Evolutionary conservation across 2,113 vertebrate species (phyloP), one percentile per base, ranked within the genome.

Genomic region (Dipodomys ordii): DNA sequence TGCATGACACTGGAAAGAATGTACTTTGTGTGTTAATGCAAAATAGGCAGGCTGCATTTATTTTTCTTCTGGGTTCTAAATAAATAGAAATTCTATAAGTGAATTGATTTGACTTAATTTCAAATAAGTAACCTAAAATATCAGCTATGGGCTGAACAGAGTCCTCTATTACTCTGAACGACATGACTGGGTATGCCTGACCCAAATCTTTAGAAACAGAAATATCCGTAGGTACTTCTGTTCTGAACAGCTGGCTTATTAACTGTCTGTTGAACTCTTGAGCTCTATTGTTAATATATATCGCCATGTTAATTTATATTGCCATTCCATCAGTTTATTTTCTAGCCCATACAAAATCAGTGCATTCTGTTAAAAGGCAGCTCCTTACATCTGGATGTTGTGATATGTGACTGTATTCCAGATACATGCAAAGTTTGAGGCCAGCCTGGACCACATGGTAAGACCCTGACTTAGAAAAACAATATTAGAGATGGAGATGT

Each of bases 331-430:
- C 28, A 22, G n/a, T 71, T 73, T 87, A 69, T 86, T 90, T 93
- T 44, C 77, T 30, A 77, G 22, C 64, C 83, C 53, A 78, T 95
- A 32, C n/a, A 86, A 19, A 88, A 82, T 62, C 80, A 90, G n/a
- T 39, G 9, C 62, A 30, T 84, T 46, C 53, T 83, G 62, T 35
- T 20, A 87, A 65, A 69, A 77, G 81, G 53, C n/a, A 28, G 19
- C 12, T 76, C 64, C 78, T 57, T 57, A 53, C 53, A 16, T 57
- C 53, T 57, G 53, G 49, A 57, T 57, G 53, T 57, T 11, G 53
- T 57, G 53, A 13, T 57, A 16, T 57, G 53, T 57, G 53, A 57
- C 53, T 57, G 2, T 49, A 57, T 57, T 57, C 53, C 53, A 57
- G 53, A 4, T 13, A 57, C 15, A 57, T 57, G 53, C 53, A 57